phyloP scores from a whole-genome alignment of 1,140 invertebrate species.

The Aleiodes sp. region DNA sequence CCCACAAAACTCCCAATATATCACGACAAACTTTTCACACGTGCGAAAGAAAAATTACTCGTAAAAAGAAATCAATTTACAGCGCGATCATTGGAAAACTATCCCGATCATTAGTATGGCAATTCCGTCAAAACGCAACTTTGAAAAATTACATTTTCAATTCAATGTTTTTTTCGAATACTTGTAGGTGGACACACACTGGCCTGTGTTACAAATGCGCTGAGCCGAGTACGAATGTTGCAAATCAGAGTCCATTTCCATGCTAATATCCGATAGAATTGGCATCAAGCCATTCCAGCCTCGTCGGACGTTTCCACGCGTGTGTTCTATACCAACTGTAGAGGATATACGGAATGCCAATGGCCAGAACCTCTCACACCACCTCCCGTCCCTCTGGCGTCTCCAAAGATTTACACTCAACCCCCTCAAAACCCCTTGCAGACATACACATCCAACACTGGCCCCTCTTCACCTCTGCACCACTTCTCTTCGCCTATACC shows the following conservation, averaged over 20 bases:
- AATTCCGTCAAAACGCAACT: no score
- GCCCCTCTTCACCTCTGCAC: not conserved
- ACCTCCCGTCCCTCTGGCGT: not conserved
- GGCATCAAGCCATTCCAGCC: conserved; percentile 49
- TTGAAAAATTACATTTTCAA: no score
- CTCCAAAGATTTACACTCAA: conserved; percentile 22
- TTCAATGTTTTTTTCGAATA: no score
- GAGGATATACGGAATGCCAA: conserved; percentile 12
- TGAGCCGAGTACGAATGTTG: not conserved
- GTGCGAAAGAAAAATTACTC: no score
- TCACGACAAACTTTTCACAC: no score
- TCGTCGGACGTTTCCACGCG: conserved; percentile 18
- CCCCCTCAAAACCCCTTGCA: not conserved
- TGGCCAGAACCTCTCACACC: not conserved
- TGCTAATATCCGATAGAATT: conserved; percentile 60
- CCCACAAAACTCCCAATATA: no score
- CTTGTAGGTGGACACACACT: not conserved
- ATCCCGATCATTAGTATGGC: no score
- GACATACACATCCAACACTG: not conserved
- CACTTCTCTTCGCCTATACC: not conserved
- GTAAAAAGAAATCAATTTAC: no score
- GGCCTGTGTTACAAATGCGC: not conserved
- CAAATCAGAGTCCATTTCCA: conserved; percentile 49
- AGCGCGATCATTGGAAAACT: no score
- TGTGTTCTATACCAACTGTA: not conserved